Evolutionary conservation across 2,888 invertebrate species (phyloP).

Genomic region (Rhagonycha fulva): DNA sequence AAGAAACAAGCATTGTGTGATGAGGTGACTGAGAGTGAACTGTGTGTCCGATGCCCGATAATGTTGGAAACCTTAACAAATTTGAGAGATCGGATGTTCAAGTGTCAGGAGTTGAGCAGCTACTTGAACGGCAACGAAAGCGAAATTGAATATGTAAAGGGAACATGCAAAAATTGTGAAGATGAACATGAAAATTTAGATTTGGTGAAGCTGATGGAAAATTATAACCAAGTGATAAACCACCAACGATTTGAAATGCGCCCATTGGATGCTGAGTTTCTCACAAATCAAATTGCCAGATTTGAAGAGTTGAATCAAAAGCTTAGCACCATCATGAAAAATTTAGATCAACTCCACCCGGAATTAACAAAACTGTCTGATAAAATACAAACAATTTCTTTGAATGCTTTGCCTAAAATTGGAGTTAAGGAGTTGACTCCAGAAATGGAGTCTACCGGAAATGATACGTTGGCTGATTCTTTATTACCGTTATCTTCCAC

Average conservation of each 20-base stretch:
- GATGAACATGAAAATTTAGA: constrained; percentile 3
- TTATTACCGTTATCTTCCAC: neutral
- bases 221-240: constrained; percentile 31
- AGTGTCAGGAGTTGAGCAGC: constrained; percentile 34
- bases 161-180: constrained; percentile 6
- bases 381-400: neutral
- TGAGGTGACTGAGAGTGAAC: neutral
- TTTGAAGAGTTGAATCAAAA: constrained; percentile 20
- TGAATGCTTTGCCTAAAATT: neutral
- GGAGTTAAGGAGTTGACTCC: neutral
- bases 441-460: neutral
- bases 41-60: constrained; percentile 1
- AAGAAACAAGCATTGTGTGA: constrained; percentile 18
- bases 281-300: constrained; percentile 15
- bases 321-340: constrained; percentile 2
- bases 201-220: constrained; percentile 4
- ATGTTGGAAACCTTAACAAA: constrained; percentile 29
- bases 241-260: constrained; percentile 36
- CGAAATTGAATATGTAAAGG: constrained; percentile 10
- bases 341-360: neutral
- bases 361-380: constrained; percentile 6
- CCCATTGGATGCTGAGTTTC: constrained; percentile 11
- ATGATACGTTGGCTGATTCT: neutral
- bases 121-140: constrained; percentile 30
- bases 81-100: constrained; percentile 32